These are phyloP conservation scores for Pogonocherus hispidulus DNA, from an alignment of 2,888 invertebrate genomes.

Conservation along the genomic window DNA sequence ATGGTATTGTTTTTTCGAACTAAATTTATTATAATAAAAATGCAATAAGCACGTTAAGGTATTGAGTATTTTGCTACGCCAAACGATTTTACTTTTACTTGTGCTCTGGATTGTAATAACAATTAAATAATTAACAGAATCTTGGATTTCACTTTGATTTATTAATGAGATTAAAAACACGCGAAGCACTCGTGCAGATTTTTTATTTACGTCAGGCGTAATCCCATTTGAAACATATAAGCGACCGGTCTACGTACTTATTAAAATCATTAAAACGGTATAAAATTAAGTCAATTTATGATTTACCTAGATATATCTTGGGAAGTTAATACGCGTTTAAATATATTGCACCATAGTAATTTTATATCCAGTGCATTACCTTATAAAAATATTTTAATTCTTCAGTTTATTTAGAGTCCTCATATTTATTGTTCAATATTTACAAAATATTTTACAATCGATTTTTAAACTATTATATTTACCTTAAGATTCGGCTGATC, in stretches of 20 bases:
- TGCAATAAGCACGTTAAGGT: conserved; percentile 42
- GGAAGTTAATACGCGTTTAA: too few relatives aligned
- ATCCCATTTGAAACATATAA: neutral
- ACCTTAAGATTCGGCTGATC: too few relatives aligned
- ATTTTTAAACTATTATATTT: too few relatives aligned
- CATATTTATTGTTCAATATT: too few relatives aligned
- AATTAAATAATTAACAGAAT: conserved; percentile 67
- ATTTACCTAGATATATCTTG: neutral
- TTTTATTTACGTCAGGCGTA: neutral
- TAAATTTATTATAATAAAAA: conserved; percentile 23
- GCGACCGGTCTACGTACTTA: neutral
- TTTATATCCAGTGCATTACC: too few relatives aligned
- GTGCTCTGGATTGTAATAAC: conserved; percentile 66
- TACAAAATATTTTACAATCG: too few relatives aligned
- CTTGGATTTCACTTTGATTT: conserved; percentile 65
- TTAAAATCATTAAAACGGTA: neutral
- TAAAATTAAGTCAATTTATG: neutral
- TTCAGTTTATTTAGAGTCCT: too few relatives aligned
- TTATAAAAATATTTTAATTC: too few relatives aligned
- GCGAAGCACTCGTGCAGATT: conserved; percentile 42
- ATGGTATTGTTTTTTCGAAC: conserved; percentile 25
- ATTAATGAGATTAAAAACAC: conserved; percentile 54
- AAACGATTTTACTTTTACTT: conserved; percentile 66
- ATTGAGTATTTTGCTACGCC: conserved; percentile 55
- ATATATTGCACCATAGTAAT: too few relatives aligned